Evolutionary conservation across 1,140 invertebrate species (phyloP), one percentile per base, ranked within the genome.

Genomic region (Trachymyrmex septentrionalis): DNA sequence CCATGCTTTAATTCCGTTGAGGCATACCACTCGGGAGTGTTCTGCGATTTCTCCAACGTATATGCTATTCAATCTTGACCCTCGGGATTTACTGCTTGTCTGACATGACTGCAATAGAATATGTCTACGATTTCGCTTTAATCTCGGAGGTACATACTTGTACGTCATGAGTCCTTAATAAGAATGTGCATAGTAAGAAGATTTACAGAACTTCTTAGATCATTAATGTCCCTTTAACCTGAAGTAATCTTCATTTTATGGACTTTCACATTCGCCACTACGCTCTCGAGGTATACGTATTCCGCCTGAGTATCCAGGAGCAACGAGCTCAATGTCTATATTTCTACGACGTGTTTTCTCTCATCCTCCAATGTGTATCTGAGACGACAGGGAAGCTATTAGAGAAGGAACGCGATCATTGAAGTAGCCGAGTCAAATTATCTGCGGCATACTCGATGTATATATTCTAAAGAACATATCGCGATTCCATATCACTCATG

Each of bases 401-500:
- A 86, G 71, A 85, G 64, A 34, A 71, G 53, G 27, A 63, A 21
- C 38, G 57, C n/a, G 71, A 7, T 59, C 64, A 57, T 55, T 69
- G 53, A 66, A 57, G 76, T 67, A 81, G 78, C 75, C 87, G 67
- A 89, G 57, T 77, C 85, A 69, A 85, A 85, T 89, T 87, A 87
- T 48, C 78, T 55, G 27, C 59, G 59, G 80, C 66, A 78, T 44
- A 44, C 27, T 73, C 30, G 67, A 44, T 48, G 19, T 44, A 55
- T 44, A 55, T 21, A 69, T 91, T 81, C 66, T 57, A 80, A 81
- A 91, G 87, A 63, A 89, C 67, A 91, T 89, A 91, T 93, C 87
- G 87, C 87, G 89, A 93, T 93, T 53, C 55, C 81, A 77, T 67
- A 82, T 90, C 81, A 85, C 72, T 92, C 69, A 87, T 89, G 89